Conservation (phyloP, 64 coral and sea anemone genomes). For the Cladopsammia gracilis region DNA sequence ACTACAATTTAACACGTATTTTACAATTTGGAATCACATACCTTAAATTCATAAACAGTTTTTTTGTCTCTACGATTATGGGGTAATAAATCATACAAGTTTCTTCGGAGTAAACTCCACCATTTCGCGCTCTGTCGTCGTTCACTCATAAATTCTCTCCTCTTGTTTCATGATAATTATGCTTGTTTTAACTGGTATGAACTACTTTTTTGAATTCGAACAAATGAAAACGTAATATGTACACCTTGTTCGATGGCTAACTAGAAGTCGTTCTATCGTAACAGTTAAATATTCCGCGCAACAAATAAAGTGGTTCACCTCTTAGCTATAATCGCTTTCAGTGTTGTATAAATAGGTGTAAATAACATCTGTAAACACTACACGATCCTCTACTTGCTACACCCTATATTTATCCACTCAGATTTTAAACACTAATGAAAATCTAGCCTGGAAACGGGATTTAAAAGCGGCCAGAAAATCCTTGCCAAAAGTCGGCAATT, state of each 20-base stretch:
- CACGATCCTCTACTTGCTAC: neutral
- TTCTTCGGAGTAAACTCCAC: neutral
- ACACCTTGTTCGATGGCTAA: neutral
- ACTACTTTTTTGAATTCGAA: neutral
- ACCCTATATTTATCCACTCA: neutral
- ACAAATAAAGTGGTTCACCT: constrained; percentile 43
- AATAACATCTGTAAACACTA: constrained; percentile 56
- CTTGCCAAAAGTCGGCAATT: neutral
- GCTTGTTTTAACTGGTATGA: neutral
- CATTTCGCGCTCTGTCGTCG: neutral
- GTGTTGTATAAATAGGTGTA: constrained; percentile 66
- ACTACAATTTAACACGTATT: constrained; percentile 54
- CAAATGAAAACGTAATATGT: neutral
- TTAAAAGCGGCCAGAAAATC: neutral
- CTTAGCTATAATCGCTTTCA: constrained; percentile 45
- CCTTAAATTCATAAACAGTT: constrained; percentile 7
- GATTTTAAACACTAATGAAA: neutral
- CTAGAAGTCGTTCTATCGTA: constrained; percentile 4
- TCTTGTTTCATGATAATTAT: neutral
- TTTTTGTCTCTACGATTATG: constrained; percentile 5
- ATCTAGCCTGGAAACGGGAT: neutral
- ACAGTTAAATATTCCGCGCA: constrained; percentile 52
- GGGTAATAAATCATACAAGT: constrained; percentile 14
- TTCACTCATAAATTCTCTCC: neutral
- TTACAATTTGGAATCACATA: constrained; percentile 49